These are phyloP conservation scores for Axis porcinus DNA, from an alignment of 2,113 vertebrate species.

Conservation along the genomic window DNA sequence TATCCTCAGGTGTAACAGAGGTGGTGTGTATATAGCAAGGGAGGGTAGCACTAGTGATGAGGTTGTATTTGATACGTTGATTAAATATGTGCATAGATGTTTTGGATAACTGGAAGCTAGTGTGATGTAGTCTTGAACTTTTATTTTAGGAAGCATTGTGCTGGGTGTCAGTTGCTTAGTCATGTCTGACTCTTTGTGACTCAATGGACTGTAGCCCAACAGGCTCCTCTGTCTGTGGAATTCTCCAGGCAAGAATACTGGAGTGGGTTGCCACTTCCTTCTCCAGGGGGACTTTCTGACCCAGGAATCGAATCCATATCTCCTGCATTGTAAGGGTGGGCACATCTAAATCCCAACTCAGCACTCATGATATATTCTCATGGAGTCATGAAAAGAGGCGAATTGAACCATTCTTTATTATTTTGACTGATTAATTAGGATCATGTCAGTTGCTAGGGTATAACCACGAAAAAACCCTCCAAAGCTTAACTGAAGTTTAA, in stretches of 20 bases:
- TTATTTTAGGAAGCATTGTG: neutral
- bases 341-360: neutral
- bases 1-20: neutral
- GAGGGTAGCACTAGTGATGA: neutral
- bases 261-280: neutral
- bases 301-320: neutral
- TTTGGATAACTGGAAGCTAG: neutral
- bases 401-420: neutral
- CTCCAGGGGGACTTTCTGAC: neutral
- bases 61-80: neutral
- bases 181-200: neutral
- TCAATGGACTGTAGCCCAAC: neutral
- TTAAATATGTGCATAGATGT: neutral
- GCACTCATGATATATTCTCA: neutral
- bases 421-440: constrained; percentile 14
- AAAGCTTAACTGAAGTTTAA: constrained; percentile 6
- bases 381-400: neutral
- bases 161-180: neutral
- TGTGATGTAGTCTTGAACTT: neutral
- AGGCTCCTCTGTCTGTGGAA: neutral
- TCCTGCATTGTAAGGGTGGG: neutral
- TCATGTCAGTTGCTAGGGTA: neutral
- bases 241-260: neutral
- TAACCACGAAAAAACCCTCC: neutral
- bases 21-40: neutral